A percentile compares a stretch with the other conserved stretches of the same genome.
Conservation (phyloP, 2,888 invertebrate genomes). For the Chrysopilus asiliformis region DNA sequence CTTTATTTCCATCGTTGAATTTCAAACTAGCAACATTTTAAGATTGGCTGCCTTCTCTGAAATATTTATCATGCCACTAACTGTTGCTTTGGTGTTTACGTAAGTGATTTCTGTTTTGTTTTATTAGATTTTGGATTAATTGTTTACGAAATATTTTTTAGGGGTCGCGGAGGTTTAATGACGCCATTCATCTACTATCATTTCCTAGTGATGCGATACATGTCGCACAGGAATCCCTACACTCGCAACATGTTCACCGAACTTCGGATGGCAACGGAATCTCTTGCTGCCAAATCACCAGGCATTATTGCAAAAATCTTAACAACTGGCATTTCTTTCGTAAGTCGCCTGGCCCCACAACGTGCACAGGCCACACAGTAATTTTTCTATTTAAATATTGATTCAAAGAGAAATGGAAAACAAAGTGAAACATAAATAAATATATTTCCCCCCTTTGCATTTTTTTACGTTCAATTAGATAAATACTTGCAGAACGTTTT, state of each 20-base stretch:
- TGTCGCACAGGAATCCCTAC: slow-evolving; percentile 91
- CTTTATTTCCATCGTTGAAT: slow-evolving; percentile 76
- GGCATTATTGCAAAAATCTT: slow-evolving; percentile 46
- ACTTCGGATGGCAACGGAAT: slow-evolving; percentile 58
- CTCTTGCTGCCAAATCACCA: slow-evolving; percentile 59
- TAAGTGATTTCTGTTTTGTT: slow-evolving; percentile 41
- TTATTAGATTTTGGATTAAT: slow-evolving; percentile 5
- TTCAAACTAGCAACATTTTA: slow-evolving; percentile 79
- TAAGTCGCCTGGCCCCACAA: slow-evolving; percentile 66
- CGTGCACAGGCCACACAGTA: not conserved
- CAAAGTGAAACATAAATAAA: no score
- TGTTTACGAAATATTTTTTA: slow-evolving; percentile 30
- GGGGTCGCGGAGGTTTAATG: slow-evolving; percentile 79
- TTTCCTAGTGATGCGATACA: slow-evolving; percentile 83
- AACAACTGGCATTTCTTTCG: slow-evolving; percentile 48
- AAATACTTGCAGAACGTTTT: no score
- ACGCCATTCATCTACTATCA: slow-evolving; percentile 96
- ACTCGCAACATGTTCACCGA: slow-evolving; percentile 88
- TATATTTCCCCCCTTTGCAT: no score
- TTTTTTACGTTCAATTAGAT: no score
- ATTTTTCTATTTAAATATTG: no score
- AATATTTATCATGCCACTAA: slow-evolving; percentile 79
- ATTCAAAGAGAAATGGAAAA: no score
- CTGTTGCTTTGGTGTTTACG: slow-evolving; percentile 69
- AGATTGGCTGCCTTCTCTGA: slow-evolving; percentile 86